Evolutionary conservation across 2,888 invertebrate species (phyloP), one percentile per base, ranked within the genome.

Genomic region (Apoderus coryli): DNA sequence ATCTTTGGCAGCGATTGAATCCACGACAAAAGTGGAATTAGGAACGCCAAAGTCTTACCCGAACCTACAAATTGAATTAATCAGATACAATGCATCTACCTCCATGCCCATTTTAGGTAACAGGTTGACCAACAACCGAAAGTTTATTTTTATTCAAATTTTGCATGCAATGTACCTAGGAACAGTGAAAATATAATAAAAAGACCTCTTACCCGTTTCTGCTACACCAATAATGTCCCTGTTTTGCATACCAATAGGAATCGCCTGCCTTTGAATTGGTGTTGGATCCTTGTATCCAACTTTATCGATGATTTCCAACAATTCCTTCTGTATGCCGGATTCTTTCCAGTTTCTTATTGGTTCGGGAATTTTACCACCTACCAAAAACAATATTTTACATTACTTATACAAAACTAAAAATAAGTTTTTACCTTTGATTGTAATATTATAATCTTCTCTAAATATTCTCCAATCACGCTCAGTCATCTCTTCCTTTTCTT

Each of bases 391-490:
- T 23, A n/a, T n/a, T n/a, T n/a, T n/a, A n/a, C n/a, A n/a, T n/a
- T n/a, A n/a, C n/a, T n/a, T n/a, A n/a, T n/a, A n/a, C n/a, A n/a
- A n/a, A n/a, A n/a, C n/a, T n/a, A n/a, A n/a, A n/a, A n/a, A 19
- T 19, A 19, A 19, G n/a, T n/a, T 19, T 19, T 25, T 33, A 54
- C 70, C 93, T 60, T 99, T 98, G 37, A 96, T 86, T 3, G 92
- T 85, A 31, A 99, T 95, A 53, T 92, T 98, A 57, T 93, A 99
- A 61, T 99, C 98, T 60, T 99, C 98, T 40, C 95, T 72, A 57
- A 99, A 99, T 48, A 99, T 99, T 57, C 98, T 75, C 98, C 98
- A 99, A 64, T 99, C 98, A 47, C 98, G 69, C 56, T 99, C 96
- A 0, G 86, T 89, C 98, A 99, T 99, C 59, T 96, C 93, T 29